Evolutionary conservation across 1,140 invertebrate species (phyloP), one percentile per base, ranked within the genome.

Genomic region (Drosophila virilis): DNA sequence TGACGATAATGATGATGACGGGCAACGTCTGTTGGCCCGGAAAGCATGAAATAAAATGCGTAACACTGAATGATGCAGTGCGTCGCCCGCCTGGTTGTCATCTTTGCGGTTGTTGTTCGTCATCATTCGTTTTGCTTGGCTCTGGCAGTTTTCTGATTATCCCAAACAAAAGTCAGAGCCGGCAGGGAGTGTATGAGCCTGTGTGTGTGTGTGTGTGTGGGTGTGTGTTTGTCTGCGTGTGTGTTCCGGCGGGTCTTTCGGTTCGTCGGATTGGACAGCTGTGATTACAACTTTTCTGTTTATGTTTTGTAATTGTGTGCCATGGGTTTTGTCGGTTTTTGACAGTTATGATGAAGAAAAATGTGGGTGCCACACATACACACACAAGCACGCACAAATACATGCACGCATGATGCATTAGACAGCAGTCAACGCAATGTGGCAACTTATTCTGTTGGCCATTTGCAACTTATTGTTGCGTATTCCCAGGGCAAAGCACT

Each of bases 241-340:
- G 37, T 40, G 10, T 58, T 75, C 54, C 69, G 64, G 35, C n/a
- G 38, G 52, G 55, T 68, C 45, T 67, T 66, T 74, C 66, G 50
- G 68, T 86, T 64, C 48, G 52, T 66, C 69, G 71, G 52, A 60
- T 75, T 71, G 76, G 83, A 89, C 83, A 89, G 83, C 79, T 86
- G 83, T 89, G 83, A 86, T 86, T 86, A 89, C 83, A 89, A 86
- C 84, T 79, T 83, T 88, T 77, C 79, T 86, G 83, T 83, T 86
- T 89, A 79, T 86, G 68, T 75, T 85, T 78, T 77, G 81, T 78
- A 85, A 85, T 80, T 85, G 81, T 77, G 81, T 71, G 73, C 69
- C 68, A 62, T 52, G 59, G 51, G 72, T 61, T 64, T 59, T 71
- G 69, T 86, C 83, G 66, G 76, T 77, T 88, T 86, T 82, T 82